phyloP scores from a whole-genome alignment of 2,797 vertebrate species.

The Zenarchopterus dispar region DNA sequence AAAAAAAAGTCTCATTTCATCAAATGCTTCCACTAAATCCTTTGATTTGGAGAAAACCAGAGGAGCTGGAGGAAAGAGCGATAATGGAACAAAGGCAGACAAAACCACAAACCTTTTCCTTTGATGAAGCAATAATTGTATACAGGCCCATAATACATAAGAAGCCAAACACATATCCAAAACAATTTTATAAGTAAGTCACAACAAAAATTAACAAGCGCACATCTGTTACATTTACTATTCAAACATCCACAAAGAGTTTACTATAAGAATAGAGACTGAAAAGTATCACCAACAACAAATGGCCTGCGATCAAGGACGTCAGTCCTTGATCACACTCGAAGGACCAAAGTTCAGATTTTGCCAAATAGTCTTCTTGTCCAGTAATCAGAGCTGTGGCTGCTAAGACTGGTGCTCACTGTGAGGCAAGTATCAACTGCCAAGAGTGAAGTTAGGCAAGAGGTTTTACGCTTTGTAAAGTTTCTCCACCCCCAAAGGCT shows the following conservation, averaged over 20 bases:
- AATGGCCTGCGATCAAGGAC: slow-evolving; percentile 30
- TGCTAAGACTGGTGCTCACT: slow-evolving; percentile 53
- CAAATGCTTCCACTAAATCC: not conserved
- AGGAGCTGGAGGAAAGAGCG: too few species aligned
- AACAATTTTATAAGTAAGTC: slow-evolving; percentile 1
- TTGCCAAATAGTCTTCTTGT: slow-evolving; percentile 25
- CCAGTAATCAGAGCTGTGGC: slow-evolving; percentile 57
- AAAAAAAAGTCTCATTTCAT: not conserved
- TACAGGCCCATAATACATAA: not conserved
- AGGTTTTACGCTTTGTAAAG: slow-evolving; percentile 59
- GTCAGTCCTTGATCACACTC: not conserved
- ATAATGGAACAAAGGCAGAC: not conserved
- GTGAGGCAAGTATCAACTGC: slow-evolving; percentile 61
- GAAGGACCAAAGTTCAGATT: slow-evolving; percentile 23
- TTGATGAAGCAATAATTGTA: not conserved
- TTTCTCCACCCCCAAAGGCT: slow-evolving; percentile 56
- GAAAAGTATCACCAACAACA: slow-evolving; percentile 66
- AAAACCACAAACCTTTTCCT: not conserved
- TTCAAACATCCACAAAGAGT: slow-evolving; percentile 47
- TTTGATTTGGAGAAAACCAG: not conserved
- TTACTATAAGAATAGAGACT: slow-evolving; percentile 58
- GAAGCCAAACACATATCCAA: not conserved
- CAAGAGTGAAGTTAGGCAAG: slow-evolving; percentile 60
- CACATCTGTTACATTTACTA: slow-evolving; percentile 42
- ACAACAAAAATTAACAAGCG: slow-evolving; percentile 8